Evolutionary conservation across 2,888 invertebrate genomes (phyloP), one percentile per base, ranked within the genome.

Genomic region (Lithophane semibrunnea): DNA sequence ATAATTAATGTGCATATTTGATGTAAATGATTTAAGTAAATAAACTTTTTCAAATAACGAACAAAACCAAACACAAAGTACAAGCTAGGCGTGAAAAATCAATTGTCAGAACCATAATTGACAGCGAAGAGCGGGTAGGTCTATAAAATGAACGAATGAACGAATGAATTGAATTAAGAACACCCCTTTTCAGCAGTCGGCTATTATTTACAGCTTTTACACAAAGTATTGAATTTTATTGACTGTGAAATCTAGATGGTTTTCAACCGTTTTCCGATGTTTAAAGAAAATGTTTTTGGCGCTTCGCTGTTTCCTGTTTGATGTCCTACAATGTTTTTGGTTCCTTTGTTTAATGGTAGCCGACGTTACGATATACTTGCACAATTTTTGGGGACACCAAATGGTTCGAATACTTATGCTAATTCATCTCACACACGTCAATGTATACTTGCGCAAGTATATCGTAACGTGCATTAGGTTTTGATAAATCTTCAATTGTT

Each of bases 161-260:
- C 70, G 60, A 69, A 77, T 71, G 69, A 87, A 88, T 88, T 84
- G 73, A 84, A 83, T 88, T 86, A 79, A 47, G 52, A 44, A n/a
- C 71, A 77, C 77, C 82, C 85, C 80, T 73, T 88, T 79, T 73
- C 44, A 76, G 24, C 63, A 69, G 79, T 77, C 83, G 21, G n/a
- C 42, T 76, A 47, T 65, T 73, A 81, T 86, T 79, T 79, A 82
- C 24, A 3, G 67, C 29, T 67, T 37, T 61, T 47, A 65, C n/a
- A 42, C 29, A 18, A 47, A 75, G 42, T 61, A 56, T 67, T 75
- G 76, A 72, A 16, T 74, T 84, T 86, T 79, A 86, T 85, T 87
- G 4, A 76, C 80, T 69, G 42, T 54, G 68, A 74, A 82, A 67
- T 54, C 18, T 65, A 64, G 60, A 63, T 69, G 56, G 12, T 54